A percentile compares a stretch with the other conserved stretches of the same genome.
Conservation (phyloP, 2,888 invertebrate species). For the Ashinkailepas kermadecensis region DNA sequence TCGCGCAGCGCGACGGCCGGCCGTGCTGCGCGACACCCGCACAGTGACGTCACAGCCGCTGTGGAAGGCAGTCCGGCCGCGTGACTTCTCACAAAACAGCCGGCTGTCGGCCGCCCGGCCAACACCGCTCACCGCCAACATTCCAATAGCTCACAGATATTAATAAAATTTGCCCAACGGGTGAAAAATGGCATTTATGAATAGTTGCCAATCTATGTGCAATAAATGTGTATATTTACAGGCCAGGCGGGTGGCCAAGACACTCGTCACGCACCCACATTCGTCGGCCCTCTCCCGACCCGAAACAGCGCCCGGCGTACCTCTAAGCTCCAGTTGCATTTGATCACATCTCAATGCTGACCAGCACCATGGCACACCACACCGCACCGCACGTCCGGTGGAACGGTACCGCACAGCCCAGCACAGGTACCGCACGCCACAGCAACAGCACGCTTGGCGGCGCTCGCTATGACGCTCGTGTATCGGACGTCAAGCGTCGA, state of each 20-base stretch:
- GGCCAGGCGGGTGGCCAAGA: not conserved
- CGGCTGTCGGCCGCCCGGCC: not conserved
- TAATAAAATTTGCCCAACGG: not conserved
- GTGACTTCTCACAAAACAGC: not conserved
- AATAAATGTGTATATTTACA: not conserved
- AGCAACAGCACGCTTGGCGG: too few relatives aligned
- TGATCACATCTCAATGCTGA: too few relatives aligned
- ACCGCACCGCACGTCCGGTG: too few relatives aligned
- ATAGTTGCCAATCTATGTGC: not conserved
- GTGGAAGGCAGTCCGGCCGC: not conserved
- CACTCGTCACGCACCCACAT: not conserved
- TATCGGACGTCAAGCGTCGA: too few relatives aligned
- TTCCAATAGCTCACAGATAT: not conserved
- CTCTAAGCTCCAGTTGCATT: too few relatives aligned
- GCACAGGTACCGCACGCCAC: too few relatives aligned
- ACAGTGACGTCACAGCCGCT: not conserved
- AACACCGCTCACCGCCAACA: not conserved
- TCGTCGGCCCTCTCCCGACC: too few relatives aligned
- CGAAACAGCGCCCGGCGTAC: too few relatives aligned
- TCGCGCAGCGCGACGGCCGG: too few relatives aligned
- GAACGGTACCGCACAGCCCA: too few relatives aligned
- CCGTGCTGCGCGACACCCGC: not conserved
- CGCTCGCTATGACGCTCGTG: too few relatives aligned
- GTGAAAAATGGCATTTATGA: slow-evolving; percentile 4
- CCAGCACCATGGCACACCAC: too few relatives aligned